Evolutionary conservation across 2,113 vertebrate genomes (phyloP).

Genomic region (Struthio camelus): DNA sequence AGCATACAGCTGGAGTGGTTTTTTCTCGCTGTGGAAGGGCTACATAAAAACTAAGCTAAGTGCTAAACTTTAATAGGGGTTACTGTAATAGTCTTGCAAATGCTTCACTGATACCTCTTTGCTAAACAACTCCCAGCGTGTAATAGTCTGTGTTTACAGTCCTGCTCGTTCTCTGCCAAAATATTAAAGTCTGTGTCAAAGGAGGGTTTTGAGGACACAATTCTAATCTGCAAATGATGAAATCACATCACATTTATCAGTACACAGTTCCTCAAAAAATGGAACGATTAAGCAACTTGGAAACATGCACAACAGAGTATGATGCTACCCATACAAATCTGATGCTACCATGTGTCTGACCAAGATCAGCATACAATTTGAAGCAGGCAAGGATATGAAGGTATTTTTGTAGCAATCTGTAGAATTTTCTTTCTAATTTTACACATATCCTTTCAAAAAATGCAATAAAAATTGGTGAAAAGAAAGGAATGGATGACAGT

Average conservation of each 20-base stretch:
- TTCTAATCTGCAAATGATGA: background rate
- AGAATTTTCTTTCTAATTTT: too few species aligned
- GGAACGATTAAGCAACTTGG: background rate
- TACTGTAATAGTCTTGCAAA: background rate
- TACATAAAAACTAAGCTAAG: background rate
- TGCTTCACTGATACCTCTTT: background rate
- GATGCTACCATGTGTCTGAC: background rate
- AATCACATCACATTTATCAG: background rate
- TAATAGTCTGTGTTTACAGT: background rate
- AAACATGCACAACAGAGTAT: fast-evolving
- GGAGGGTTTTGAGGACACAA: background rate
- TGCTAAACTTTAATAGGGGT: background rate
- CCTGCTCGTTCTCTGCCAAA: fast-evolving
- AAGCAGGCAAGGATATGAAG: background rate
- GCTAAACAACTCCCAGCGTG: background rate
- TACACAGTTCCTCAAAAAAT: background rate
- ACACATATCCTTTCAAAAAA: background rate
- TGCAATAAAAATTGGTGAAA: background rate
- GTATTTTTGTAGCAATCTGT: background rate
- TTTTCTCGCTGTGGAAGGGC: background rate
- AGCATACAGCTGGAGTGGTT: background rate
- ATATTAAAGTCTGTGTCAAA: background rate
- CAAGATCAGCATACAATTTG: background rate
- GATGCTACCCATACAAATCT: background rate
- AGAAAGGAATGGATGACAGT: background rate